Evolutionary conservation across 1,140 invertebrate species (phyloP).

Genomic region (Carposina sasakii): DNA sequence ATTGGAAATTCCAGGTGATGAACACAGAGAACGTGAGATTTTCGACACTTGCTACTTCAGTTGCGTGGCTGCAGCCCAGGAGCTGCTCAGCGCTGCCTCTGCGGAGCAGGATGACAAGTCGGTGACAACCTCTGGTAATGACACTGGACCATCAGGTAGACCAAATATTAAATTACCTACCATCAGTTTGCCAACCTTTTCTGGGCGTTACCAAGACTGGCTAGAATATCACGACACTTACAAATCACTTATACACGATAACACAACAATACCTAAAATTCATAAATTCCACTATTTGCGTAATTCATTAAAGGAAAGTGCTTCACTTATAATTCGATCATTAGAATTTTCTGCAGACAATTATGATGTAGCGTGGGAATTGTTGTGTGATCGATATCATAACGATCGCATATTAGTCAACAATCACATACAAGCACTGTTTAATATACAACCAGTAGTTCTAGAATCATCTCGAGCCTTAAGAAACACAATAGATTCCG

Average conservation of each 20-base stretch:
- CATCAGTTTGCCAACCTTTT: conserved; percentile 8
- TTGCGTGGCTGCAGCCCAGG: neutral
- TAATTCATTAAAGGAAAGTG: conserved; percentile 27
- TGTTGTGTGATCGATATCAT: conserved; percentile 16
- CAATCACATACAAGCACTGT: conserved; percentile 10
- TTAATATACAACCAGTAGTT: neutral
- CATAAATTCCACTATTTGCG: conserved; percentile 12
- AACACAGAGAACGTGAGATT: neutral
- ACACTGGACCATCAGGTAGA: neutral
- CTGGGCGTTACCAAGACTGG: neutral
- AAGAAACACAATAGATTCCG: neutral
- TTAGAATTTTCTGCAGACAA: conserved; percentile 26
- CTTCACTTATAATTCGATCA: conserved; percentile 27
- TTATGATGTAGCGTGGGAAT: conserved; percentile 15
- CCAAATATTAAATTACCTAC: conserved; percentile 14
- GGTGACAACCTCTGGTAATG: conserved; percentile 3
- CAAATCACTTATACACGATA: conserved; percentile 32
- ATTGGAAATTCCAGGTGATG: conserved; percentile 9
- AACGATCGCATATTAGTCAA: conserved; percentile 16
- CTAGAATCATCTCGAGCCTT: neutral
- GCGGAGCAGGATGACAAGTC: neutral
- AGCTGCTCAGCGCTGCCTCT: neutral
- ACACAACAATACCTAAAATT: conserved; percentile 20
- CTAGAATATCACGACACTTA: conserved; percentile 28
- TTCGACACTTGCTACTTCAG: conserved; percentile 11